Evolutionary conservation across 2,888 invertebrate species (phyloP).

Genomic region (Trachelus stipa): DNA sequence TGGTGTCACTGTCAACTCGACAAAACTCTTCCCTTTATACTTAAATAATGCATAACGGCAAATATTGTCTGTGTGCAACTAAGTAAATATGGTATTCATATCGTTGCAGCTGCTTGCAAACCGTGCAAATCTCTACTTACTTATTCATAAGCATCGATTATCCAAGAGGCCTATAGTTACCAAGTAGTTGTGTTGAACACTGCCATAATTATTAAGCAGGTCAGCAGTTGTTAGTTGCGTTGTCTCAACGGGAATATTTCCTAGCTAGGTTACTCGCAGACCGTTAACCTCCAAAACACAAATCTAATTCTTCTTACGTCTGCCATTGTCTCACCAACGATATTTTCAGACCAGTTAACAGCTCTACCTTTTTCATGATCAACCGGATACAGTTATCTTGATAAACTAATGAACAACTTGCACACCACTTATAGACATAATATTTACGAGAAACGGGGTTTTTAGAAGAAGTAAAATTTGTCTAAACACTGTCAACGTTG

Average conservation of each 20-base stretch:
- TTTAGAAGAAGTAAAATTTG: not conserved
- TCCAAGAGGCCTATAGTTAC: constrained; percentile 13
- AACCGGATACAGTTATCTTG: not conserved
- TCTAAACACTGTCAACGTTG: not conserved
- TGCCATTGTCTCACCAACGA: not conserved
- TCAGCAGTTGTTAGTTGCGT: constrained; percentile 19
- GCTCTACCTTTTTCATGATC: not conserved
- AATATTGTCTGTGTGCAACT: not conserved
- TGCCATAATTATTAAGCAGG: not conserved
- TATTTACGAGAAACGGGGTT: not conserved
- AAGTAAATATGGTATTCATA: constrained; percentile 17
- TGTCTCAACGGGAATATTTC: constrained; percentile 49
- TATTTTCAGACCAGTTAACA: not conserved
- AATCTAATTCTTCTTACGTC: constrained; percentile 11
- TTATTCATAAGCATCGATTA: constrained; percentile 31
- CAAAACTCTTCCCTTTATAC: not conserved
- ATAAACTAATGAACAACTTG: not conserved
- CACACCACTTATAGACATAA: not conserved
- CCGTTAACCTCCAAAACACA: constrained; percentile 49
- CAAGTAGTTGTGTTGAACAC: not conserved
- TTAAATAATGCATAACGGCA: not conserved
- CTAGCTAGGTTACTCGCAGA: constrained; percentile 38
- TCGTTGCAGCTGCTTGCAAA: constrained; percentile 16
- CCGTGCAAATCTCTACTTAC: constrained; percentile 25
- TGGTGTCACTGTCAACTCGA: not conserved